These are phyloP conservation scores for Cepaea hortensis DNA, from an alignment of 2,888 invertebrate species.

Conservation along the genomic window DNA sequence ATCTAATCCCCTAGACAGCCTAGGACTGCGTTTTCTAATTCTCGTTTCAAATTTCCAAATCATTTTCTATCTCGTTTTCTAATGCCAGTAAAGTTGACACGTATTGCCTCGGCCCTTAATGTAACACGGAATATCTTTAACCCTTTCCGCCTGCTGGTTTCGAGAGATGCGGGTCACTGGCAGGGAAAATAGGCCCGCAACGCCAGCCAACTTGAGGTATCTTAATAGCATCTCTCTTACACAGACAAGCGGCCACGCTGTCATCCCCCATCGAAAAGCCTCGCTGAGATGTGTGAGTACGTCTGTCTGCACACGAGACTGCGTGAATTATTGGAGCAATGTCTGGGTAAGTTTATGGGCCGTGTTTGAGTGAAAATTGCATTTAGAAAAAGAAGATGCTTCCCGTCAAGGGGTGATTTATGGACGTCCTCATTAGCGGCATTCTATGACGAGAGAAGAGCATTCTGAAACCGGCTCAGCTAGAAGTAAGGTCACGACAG, in stretches of 20 bases:
- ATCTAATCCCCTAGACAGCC: no score
- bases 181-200: constrained; percentile 19
- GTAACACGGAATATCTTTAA: constrained; percentile 15
- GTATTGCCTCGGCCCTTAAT: not conserved
- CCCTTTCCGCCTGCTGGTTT: constrained; percentile 21
- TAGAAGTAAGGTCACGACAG: no score
- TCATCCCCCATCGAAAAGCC: not conserved
- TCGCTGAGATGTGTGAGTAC: not conserved
- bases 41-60: constrained; percentile 1
- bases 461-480: no score
- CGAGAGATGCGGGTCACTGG: constrained; percentile 20
- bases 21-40: not conserved
- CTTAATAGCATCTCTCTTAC: constrained; percentile 25
- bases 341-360: not conserved
- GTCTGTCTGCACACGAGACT: not conserved
- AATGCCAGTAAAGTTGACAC: constrained; percentile 10
- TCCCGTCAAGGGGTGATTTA: no score
- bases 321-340: not conserved
- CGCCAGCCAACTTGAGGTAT: not conserved
- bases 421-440: no score
- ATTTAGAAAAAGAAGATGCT: no score
- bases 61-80: not conserved
- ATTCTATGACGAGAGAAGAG: no score
- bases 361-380: not conserved
- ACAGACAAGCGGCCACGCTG: not conserved